Percentiles rank a stretch among this genome's conserved stretches.
These are phyloP conservation scores for Xerus inauris DNA, from an alignment of 2,113 vertebrate species.

Conservation along the genomic window DNA sequence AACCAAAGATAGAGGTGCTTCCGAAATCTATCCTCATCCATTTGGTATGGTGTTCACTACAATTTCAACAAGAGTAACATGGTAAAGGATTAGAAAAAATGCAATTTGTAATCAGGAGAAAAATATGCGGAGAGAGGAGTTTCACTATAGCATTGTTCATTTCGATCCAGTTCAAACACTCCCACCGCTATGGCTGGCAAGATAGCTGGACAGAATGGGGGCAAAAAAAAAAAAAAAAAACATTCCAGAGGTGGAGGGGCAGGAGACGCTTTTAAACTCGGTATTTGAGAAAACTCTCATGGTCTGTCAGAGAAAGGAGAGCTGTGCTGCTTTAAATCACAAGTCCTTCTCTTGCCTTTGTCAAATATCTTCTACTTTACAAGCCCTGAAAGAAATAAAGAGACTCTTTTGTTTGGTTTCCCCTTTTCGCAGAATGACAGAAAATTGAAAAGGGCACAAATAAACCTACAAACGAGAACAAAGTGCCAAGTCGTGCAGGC, in stretches of 20 bases:
- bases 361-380: slow-evolving; percentile 95
- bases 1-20: neutral
- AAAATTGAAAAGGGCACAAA: slow-evolving; percentile 91
- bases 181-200: neutral
- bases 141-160: slow-evolving; percentile 63
- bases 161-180: slow-evolving; percentile 36
- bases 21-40: slow-evolving; percentile 24
- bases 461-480: slow-evolving; percentile 94
- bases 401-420: slow-evolving; percentile 94
- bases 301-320: slow-evolving; percentile 85
- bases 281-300: slow-evolving; percentile 66
- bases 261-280: slow-evolving; percentile 36
- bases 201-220: neutral
- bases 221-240: no score
- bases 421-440: slow-evolving; percentile 87
- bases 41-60: neutral
- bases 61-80: slow-evolving; percentile 59
- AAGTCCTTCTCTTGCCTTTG: slow-evolving; percentile 90
- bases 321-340: slow-evolving; percentile 91
- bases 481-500: slow-evolving; percentile 87
- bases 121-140: neutral
- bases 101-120: neutral
- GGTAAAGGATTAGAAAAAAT: neutral
- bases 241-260: neutral
- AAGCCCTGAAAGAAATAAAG: slow-evolving; percentile 93